A percentile compares a stretch with the other conserved stretches of the same genome.
phyloP scores from a whole-genome alignment of 1,140 invertebrate species.

The Diprion similis region DNA sequence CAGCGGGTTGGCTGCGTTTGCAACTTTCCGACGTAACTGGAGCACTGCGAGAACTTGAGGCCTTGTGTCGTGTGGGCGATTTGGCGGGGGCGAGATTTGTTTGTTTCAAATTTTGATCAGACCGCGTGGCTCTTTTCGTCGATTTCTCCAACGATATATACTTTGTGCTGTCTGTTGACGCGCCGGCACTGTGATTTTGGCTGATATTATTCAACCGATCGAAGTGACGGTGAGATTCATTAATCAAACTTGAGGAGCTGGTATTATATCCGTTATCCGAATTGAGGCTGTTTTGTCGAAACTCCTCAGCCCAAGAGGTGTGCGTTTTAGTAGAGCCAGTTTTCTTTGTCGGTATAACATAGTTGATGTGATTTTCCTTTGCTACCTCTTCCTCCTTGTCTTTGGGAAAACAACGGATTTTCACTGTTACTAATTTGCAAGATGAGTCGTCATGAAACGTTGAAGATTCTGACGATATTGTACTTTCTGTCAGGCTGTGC shows the following conservation, averaged over 20 bases:
- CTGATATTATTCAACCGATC: not conserved
- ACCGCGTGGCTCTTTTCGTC: not conserved
- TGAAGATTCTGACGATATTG: constrained; percentile 29
- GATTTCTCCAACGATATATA: not conserved
- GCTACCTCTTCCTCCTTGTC: constrained; percentile 33
- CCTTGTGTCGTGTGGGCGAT: not conserved
- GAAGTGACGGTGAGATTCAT: not conserved
- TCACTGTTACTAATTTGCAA: constrained; percentile 36
- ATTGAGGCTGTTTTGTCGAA: not conserved
- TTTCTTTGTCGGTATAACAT: not conserved
- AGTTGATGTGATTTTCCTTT: not conserved
- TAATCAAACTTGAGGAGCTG: not conserved
- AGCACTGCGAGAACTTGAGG: not conserved
- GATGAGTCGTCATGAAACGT: constrained; percentile 28
- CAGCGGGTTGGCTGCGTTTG: not conserved
- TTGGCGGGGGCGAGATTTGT: not conserved
- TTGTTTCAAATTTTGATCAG: not conserved
- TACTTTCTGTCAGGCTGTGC: constrained; percentile 23
- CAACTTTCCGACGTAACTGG: not conserved
- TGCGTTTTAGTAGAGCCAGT: not conserved
- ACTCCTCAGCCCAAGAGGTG: not conserved
- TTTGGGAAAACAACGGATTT: constrained; percentile 36
- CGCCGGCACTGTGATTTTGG: not conserved
- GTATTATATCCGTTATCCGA: not conserved
- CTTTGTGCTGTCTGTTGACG: not conserved